Percentiles rank a stretch among this genome's conserved stretches.
phyloP scores from a whole-genome alignment of 2,113 vertebrate species.

The Anguilla japonica region DNA sequence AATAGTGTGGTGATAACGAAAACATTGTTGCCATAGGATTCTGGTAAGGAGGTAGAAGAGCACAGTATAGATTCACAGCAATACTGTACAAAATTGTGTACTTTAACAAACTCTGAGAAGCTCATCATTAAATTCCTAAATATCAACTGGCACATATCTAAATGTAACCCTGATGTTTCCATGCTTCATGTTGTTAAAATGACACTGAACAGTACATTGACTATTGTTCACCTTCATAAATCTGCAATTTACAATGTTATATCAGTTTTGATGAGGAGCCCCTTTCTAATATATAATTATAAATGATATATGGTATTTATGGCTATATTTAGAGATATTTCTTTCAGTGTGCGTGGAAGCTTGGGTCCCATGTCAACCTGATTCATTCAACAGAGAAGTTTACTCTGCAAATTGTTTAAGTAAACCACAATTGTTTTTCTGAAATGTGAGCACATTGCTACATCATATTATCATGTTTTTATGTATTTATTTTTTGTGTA shows the following conservation, averaged over 20 bases:
- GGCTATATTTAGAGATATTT: no score
- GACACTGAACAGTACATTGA: not conserved
- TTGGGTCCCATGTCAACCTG: no score
- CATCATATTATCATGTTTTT: no score
- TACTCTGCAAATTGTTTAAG: no score
- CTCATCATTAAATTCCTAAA: not conserved
- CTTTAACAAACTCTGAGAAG: not conserved
- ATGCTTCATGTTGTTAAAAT: not conserved
- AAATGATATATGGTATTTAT: no score
- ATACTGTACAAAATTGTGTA: not conserved
- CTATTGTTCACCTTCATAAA: not conserved
- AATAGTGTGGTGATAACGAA: not conserved
- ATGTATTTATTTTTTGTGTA: no score
- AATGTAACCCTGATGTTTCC: not conserved
- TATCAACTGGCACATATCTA: not conserved
- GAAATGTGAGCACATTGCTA: no score
- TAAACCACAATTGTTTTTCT: no score
- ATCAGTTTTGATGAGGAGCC: not conserved
- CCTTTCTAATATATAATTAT: not conserved
- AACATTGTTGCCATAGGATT: not conserved
- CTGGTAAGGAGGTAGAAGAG: not conserved
- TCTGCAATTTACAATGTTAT: not conserved
- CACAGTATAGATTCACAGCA: not conserved
- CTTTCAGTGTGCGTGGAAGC: no score
- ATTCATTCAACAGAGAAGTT: no score